Conservation (phyloP, 2,888 invertebrate genomes). For the Pecten maximus region DNA sequence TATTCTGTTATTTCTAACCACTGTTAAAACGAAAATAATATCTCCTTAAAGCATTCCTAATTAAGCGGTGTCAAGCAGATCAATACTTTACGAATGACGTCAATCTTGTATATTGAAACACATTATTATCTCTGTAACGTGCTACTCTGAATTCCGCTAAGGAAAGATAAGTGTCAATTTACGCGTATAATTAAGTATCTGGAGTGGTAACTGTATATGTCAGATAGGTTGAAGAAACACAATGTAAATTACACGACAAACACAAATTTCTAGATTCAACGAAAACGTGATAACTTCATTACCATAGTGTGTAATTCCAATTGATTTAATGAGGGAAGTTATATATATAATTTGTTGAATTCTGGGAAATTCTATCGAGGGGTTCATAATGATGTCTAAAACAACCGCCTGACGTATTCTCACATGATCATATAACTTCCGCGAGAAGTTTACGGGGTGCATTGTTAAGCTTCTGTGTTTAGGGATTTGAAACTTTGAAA, state of each 20-base stretch:
- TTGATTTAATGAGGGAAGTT: not conserved
- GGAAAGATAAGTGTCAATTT: not conserved
- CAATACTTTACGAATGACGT: not conserved
- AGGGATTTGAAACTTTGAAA: not conserved
- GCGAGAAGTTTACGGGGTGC: not conserved
- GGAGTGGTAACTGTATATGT: not conserved
- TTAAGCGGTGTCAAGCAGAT: too few relatives aligned
- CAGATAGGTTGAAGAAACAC: not conserved
- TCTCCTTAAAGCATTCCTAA: too few relatives aligned
- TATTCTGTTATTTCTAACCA: too few relatives aligned
- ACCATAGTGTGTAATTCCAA: not conserved
- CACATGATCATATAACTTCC: not conserved
- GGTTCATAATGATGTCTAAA: not conserved
- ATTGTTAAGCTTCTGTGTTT: not conserved
- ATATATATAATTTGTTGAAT: not conserved
- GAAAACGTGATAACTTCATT: not conserved
- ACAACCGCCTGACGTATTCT: not conserved
- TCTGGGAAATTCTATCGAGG: not conserved
- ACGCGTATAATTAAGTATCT: not conserved
- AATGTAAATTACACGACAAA: not conserved
- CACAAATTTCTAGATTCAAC: not conserved
- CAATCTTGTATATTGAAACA: not conserved
- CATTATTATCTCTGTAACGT: not conserved
- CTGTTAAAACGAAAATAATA: too few relatives aligned
- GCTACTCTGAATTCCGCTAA: not conserved